These are phyloP conservation scores for Scolanthus callimorphus DNA, from an alignment of 92 coral and sea anemone species.

Conservation along the genomic window DNA sequence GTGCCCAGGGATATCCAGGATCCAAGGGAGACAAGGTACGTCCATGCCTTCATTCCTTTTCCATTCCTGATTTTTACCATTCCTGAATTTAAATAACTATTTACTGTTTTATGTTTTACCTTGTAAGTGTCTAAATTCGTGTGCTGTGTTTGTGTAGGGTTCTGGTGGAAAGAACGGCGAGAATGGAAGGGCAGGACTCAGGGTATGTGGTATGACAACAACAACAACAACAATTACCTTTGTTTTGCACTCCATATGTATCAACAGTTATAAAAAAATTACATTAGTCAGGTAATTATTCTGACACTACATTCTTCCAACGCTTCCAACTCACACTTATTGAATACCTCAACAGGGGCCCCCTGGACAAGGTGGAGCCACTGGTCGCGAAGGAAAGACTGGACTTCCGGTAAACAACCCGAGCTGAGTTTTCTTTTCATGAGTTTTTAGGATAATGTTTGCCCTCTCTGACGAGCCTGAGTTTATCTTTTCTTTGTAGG, in stretches of 20 bases:
- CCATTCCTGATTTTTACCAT: not conserved
- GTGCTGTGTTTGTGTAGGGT: slow-evolving; percentile 30
- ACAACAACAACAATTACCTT: too few species aligned
- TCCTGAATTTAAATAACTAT: too few species aligned
- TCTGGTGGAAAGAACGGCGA: slow-evolving; percentile 58
- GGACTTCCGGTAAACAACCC: slow-evolving; percentile 24
- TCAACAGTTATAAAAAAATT: too few species aligned
- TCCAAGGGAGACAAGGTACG: slow-evolving; percentile 33
- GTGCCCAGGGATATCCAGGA: slow-evolving; percentile 24
- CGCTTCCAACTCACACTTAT: too few species aligned
- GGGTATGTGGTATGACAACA: too few species aligned
- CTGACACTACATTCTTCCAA: too few species aligned
- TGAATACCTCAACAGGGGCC: slow-evolving; percentile 49
- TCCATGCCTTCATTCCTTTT: not conserved
- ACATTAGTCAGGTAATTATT: too few species aligned
- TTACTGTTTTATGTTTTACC: too few species aligned
- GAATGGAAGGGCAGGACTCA: slow-evolving; percentile 41
- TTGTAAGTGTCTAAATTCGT: too few species aligned
- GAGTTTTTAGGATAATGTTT: not conserved
- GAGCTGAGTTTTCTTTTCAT: too few species aligned
- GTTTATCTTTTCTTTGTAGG: slow-evolving; percentile 2
- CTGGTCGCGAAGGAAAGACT: slow-evolving; percentile 57
- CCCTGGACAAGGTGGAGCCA: slow-evolving; percentile 36
- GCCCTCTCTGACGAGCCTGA: not conserved
- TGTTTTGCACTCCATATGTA: too few species aligned